Conservation (phyloP, 2,113 vertebrate genomes). For the Columbina picui region DNA sequence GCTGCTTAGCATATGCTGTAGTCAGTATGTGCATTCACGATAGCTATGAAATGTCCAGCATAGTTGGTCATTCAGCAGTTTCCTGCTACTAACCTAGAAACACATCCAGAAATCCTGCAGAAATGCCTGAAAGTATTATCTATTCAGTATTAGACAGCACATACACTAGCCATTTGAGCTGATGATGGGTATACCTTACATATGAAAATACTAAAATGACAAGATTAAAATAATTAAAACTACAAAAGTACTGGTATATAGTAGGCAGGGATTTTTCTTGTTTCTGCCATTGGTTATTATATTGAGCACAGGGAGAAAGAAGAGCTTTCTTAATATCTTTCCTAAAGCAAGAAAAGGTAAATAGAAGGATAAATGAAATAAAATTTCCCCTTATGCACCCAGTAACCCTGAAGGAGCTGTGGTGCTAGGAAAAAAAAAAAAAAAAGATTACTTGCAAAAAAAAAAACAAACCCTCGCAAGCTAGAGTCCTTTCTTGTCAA, state of each 20-base stretch:
- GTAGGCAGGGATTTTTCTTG: neutral
- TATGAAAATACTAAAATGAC: neutral
- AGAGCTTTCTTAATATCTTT: neutral
- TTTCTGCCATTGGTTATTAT: neutral
- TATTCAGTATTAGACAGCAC: neutral
- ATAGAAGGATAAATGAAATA: neutral
- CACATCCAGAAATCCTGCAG: neutral
- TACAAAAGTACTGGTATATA: neutral
- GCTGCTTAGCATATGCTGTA: rapidly evolving
- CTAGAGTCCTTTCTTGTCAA: neutral
- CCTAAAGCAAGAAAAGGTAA: neutral
- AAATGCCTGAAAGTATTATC: neutral
- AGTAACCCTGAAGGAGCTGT: neutral
- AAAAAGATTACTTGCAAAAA: neutral
- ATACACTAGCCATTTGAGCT: neutral
- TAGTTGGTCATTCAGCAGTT: neutral
- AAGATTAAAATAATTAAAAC: neutral
- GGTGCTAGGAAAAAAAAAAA: neutral
- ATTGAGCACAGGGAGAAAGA: neutral
- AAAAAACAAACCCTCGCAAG: neutral
- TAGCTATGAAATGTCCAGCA: neutral
- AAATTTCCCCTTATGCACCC: neutral
- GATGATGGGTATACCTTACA: neutral
- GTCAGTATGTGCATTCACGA: neutral
- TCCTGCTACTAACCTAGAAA: neutral